Evolutionary conservation across 2,888 invertebrate genomes (phyloP).

Genomic region (Drosophila borealis): DNA sequence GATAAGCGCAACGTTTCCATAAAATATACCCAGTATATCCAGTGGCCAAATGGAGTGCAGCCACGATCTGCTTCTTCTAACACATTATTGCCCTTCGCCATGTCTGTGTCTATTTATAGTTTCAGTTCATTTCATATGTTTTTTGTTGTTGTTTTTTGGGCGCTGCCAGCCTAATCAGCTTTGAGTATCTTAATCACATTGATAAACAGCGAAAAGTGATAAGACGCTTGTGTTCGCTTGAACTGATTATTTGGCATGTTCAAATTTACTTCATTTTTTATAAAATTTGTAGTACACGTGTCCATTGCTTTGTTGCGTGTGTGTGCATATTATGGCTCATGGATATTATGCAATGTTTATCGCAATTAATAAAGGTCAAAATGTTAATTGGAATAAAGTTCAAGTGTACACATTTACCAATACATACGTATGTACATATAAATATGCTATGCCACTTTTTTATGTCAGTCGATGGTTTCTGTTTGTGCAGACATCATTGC

Average conservation of each 20-base stretch:
- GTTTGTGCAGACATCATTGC: conserved; percentile 51
- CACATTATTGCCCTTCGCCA: conserved; percentile 18
- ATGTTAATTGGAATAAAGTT: conserved; percentile 64
- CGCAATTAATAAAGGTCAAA: conserved; percentile 68
- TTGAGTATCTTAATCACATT: conserved; percentile 42
- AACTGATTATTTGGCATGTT: conserved; percentile 27
- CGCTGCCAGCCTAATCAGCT: conserved; percentile 33
- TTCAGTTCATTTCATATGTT: conserved; percentile 3
- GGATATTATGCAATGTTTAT: conserved; percentile 50
- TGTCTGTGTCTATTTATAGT: neutral
- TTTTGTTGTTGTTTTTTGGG: conserved; percentile 1
- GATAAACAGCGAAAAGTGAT: conserved; percentile 46
- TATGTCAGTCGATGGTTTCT: conserved; percentile 20
- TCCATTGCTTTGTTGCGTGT: conserved; percentile 4
- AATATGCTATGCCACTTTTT: neutral
- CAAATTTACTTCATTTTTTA: conserved; percentile 8
- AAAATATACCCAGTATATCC: conserved; percentile 4
- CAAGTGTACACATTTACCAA: conserved; percentile 21
- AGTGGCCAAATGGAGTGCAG: conserved; percentile 20
- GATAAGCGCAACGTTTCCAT: conserved; percentile 16
- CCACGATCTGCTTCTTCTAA: conserved; percentile 1
- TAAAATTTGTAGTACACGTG: conserved; percentile 26
- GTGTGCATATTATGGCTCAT: neutral
- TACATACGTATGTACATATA: neutral
- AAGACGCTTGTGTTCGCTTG: too few species aligned